Evolutionary conservation across 2,113 vertebrate genomes (phyloP).

Genomic region (Scomber japonicus): DNA sequence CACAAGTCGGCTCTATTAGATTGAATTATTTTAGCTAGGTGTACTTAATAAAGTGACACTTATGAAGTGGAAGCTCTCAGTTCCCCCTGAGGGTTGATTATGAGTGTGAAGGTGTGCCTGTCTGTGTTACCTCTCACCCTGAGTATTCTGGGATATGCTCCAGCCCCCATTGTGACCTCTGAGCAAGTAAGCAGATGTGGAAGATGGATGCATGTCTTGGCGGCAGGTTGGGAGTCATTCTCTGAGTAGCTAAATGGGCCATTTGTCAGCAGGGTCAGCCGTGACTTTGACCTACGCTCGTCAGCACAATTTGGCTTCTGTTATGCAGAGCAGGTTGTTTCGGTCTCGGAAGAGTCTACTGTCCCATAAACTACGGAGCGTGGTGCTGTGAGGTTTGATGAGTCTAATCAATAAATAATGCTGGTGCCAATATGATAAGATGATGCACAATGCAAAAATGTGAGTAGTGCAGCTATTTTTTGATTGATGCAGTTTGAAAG

Average conservation of each 20-base stretch:
- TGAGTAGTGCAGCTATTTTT: neutral
- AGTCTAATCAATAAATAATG: constrained; percentile 9
- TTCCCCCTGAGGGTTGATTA: neutral
- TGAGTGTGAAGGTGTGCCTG: neutral
- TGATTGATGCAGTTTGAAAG: neutral
- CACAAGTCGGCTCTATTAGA: too few relatives aligned
- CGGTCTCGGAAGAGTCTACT: constrained; percentile 14
- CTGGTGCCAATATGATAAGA: neutral
- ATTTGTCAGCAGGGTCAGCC: constrained; percentile 65
- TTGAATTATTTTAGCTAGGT: too few relatives aligned
- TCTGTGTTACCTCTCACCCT: neutral
- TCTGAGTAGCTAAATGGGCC: constrained; percentile 59
- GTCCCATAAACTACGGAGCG: constrained; percentile 4
- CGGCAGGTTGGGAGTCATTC: constrained; percentile 62
- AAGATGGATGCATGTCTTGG: constrained; percentile 70
- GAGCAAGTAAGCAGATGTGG: constrained; percentile 32
- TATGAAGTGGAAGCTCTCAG: too few relatives aligned
- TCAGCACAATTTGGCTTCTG: constrained; percentile 57
- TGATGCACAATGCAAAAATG: neutral
- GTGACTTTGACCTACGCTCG: constrained; percentile 57
- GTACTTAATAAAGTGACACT: too few relatives aligned
- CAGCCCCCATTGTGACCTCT: constrained; percentile 50
- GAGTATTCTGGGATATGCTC: constrained; percentile 32
- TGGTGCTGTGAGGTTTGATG: neutral
- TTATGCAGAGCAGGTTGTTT: constrained; percentile 58